phyloP scores from a whole-genome alignment of 2,888 invertebrate species.

The Stratiomys singularior region DNA sequence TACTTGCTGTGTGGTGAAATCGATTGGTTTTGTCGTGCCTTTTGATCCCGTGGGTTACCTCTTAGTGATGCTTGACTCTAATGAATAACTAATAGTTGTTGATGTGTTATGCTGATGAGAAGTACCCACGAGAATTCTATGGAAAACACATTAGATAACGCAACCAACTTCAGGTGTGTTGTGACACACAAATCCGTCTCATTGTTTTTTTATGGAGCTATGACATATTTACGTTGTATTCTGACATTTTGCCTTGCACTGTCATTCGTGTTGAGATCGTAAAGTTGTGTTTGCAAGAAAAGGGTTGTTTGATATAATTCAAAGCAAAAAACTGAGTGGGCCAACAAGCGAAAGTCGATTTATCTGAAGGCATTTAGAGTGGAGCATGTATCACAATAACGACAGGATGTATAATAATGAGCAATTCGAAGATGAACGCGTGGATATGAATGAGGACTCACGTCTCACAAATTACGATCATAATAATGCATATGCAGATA shows the following conservation, averaged over 20 bases:
- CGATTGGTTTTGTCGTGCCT: no score
- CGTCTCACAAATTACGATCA: slow-evolving; percentile 57
- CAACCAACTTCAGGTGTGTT: slow-evolving; percentile 4
- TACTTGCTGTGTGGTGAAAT: no score
- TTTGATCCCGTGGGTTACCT: no score
- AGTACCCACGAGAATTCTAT: no score
- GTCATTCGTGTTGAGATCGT: neutral
- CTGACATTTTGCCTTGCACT: neutral
- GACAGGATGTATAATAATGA: slow-evolving; percentile 46
- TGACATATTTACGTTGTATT: neutral
- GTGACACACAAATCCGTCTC: neutral
- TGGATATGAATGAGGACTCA: slow-evolving; percentile 58
- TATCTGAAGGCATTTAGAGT: neutral
- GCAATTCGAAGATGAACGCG: slow-evolving; percentile 55
- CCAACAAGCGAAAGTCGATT: neutral
- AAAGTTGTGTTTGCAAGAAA: neutral
- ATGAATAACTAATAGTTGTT: no score
- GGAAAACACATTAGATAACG: no score
- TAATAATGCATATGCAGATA: slow-evolving; percentile 63
- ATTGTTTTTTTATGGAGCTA: neutral
- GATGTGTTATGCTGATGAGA: no score
- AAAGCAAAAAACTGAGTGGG: no score
- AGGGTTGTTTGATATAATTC: no score
- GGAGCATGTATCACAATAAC: slow-evolving; percentile 53
- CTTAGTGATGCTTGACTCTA: no score